Evolutionary conservation across 2,888 invertebrate genomes (phyloP).

Genomic region (Xanthostigma xanthostigma): DNA sequence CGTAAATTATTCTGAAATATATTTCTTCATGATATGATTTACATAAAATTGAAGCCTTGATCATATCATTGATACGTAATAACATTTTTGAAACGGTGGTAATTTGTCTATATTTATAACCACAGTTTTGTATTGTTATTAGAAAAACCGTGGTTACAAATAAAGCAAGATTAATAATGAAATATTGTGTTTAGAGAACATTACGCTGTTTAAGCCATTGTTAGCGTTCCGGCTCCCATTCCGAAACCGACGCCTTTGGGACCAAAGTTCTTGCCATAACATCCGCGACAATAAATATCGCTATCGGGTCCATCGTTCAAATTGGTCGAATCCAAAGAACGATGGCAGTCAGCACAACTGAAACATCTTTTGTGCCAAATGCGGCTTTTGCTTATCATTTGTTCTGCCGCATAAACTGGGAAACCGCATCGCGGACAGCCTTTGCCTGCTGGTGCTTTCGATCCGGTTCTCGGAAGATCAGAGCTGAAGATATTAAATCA

Average conservation of each 20-base stretch:
- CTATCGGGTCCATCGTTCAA: slow-evolving; percentile 84
- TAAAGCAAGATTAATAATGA: no score
- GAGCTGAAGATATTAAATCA: slow-evolving; percentile 41
- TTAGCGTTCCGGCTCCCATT: slow-evolving; percentile 77
- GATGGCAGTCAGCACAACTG: slow-evolving; percentile 76
- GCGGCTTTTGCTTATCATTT: slow-evolving; percentile 87
- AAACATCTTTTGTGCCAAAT: slow-evolving; percentile 91
- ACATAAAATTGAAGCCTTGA: no score
- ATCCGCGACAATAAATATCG: slow-evolving; percentile 85
- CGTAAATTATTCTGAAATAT: no score
- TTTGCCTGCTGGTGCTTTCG: slow-evolving; percentile 57
- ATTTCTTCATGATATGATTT: no score
- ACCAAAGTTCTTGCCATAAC: slow-evolving; percentile 76
- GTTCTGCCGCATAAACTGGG: slow-evolving; percentile 90
- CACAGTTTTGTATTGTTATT: no score
- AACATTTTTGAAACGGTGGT: no score
- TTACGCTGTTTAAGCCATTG: slow-evolving; percentile 54
- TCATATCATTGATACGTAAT: no score
- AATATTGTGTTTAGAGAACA: slow-evolving; percentile 5
- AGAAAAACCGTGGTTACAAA: no score
- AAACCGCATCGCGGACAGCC: slow-evolving; percentile 82
- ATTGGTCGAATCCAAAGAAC: slow-evolving; percentile 77
- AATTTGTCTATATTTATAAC: no score
- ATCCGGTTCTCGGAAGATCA: slow-evolving; percentile 55
- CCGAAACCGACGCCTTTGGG: slow-evolving; percentile 84